phyloP scores from a whole-genome alignment of 1,140 invertebrate genomes.

The Yoshiicerus persimilis region DNA sequence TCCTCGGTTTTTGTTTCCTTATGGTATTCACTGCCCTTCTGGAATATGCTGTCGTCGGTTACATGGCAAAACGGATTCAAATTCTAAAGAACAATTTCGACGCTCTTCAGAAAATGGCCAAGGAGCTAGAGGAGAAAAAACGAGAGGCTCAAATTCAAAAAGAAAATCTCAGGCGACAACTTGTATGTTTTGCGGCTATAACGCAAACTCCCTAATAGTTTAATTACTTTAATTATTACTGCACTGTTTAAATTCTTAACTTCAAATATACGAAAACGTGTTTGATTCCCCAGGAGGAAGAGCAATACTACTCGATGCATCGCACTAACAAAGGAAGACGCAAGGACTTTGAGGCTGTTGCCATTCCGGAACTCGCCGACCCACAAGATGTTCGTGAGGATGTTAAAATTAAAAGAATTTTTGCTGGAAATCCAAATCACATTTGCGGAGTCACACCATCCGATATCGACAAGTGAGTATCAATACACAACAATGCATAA shows the following conservation, averaged over 20 bases:
- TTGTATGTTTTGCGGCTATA: background rate
- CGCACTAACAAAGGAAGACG: slow-evolving; percentile 18
- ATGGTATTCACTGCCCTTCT: slow-evolving; percentile 59
- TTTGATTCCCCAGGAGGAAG: background rate
- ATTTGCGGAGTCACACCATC: slow-evolving; percentile 58
- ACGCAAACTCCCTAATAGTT: too few relatives aligned
- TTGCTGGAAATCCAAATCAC: slow-evolving; percentile 53
- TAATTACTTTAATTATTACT: background rate
- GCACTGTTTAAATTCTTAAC: background rate
- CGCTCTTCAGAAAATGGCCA: slow-evolving; percentile 82
- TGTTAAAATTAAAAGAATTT: slow-evolving; percentile 32
- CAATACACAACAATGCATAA: too few relatives aligned
- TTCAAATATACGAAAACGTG: background rate
- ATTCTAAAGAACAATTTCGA: slow-evolving; percentile 88
- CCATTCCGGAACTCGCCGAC: background rate
- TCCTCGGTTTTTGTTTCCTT: slow-evolving; percentile 62
- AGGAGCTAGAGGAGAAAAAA: slow-evolving; percentile 65
- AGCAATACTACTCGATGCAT: slow-evolving; percentile 1
- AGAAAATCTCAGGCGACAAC: background rate
- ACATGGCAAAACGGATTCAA: slow-evolving; percentile 91
- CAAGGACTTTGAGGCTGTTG: slow-evolving; percentile 8
- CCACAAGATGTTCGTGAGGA: background rate
- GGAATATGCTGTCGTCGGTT: slow-evolving; percentile 88
- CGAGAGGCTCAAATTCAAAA: background rate
- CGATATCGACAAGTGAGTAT: slow-evolving; percentile 58